Base-by-base conservation (phyloP, 2,113 vertebrate genomes). In the Chlamydotis undulata region DNA sequence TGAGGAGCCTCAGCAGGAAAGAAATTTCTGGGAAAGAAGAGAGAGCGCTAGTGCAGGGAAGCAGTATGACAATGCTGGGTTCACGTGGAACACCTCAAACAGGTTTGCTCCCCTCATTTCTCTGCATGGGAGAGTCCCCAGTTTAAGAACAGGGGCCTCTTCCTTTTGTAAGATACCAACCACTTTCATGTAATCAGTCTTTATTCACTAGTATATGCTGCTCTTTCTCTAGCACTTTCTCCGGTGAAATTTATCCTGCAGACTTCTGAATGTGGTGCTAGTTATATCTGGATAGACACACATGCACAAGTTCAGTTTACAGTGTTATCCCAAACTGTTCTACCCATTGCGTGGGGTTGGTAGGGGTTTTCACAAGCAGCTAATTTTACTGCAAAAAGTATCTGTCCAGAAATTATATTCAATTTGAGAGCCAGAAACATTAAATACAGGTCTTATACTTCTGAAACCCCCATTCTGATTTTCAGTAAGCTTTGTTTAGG, bases 81-180 rank as follows among this genome's bases (percentile, higher is more conserved):
- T 78, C 55, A 55, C 0, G 0, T 39, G n/a, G 35, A 87, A 12
- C 29, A 14, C 60, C 56, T 78, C 31, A 41, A 37, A 73, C 4
- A 60, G n/a, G 15, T n/a, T 86, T 73, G 8, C 1, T 8, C 17
- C 23, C 26, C 31, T 50, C 45, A 28, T 33, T 67, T 87, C 41
- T 81, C 52, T 87, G 41, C 7, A 26, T 13, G 28, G 77, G 28
- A n/a, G 7, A 17, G 5, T 5, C 60, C 55, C 7, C 25, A 61
- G 28, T 28, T 80, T 59, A 61, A 52, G 55, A 90, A 63, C n/a
- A 59, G 43, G 10, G 8, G 8, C 37, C 22, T 59, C 57, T 59
- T 39, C 53, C 50, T 69, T 92, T 69, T 68, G 39, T 45, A 37
- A 77, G 22, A 68, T 56, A 39, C 19, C 28, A 37, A 83, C 17